Evolutionary conservation across 1,140 invertebrate genomes (phyloP).

Genomic region (Goniozus legneri): DNA sequence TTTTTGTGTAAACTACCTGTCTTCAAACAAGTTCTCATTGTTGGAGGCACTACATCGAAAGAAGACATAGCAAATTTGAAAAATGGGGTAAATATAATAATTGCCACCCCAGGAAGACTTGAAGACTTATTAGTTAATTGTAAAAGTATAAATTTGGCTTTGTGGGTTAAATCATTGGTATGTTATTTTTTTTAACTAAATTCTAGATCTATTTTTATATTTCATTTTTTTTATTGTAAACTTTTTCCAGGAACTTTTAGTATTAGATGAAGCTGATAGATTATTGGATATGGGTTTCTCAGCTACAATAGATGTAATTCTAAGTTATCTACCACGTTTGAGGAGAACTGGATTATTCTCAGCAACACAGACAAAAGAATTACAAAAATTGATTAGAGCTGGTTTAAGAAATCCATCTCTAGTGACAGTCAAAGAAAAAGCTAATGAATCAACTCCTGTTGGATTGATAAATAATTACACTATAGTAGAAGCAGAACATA

Average conservation of each 20-base stretch:
- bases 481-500: conserved; percentile 72
- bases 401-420: conserved; percentile 93
- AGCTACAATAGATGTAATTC: conserved; percentile 81
- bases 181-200: conserved; percentile 21
- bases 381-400: conserved; percentile 87
- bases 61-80: conserved; percentile 70
- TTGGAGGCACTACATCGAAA: conserved; percentile 77
- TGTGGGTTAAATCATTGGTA: conserved; percentile 71
- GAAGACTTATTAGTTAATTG: conserved; percentile 77
- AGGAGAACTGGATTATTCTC: conserved; percentile 95
- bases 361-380: conserved; percentile 95
- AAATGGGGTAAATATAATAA: conserved; percentile 79
- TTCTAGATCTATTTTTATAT: neutral
- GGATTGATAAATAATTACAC: conserved; percentile 83
- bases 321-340: conserved; percentile 88
- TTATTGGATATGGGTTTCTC: conserved; percentile 92
- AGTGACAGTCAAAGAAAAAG: conserved; percentile 87
- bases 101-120: conserved; percentile 90
- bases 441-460: conserved; percentile 74
- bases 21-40: conserved; percentile 64
- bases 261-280: conserved; percentile 96
- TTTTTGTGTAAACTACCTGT: conserved; percentile 60
- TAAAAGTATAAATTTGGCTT: conserved; percentile 62
- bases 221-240: conserved; percentile 2
- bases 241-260: conserved; percentile 74